Base-by-base conservation (phyloP, 2,113 vertebrate genomes). In the Gadus chalcogrammus region DNA sequence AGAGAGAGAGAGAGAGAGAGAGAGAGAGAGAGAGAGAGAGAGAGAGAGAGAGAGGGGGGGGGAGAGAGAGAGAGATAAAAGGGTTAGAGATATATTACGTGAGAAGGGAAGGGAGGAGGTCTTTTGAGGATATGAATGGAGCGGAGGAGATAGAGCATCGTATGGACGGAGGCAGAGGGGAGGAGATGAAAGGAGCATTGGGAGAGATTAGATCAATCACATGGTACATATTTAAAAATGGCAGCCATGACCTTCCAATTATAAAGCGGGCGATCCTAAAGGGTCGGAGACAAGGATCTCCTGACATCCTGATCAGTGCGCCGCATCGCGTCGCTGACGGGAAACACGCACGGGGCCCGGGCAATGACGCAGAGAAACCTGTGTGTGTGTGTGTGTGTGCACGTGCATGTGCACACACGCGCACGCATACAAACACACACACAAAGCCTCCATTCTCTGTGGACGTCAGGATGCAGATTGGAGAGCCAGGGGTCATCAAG, bases 401-500 rank as follows among this genome's bases (percentile, higher is more conserved):
- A 62, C 61, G 22, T 22, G 24, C 61, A 62, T 24, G 22, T 24
- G n/a, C 64, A 65, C 31, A 42, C 56, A 70, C 15, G 15, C 63
- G 61, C 35, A 71, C 61, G 63, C 72, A 67, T 52, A 70, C 62
- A 66, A 42, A 31, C 66, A 66, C 69, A 62, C 61, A 75, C 18
- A 88, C 82, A 89, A 86, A 71, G 82, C 61, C 59, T 61, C 58
- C 79, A 85, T 85, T 90, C 85, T 88, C 65, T 55, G 56, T 42
- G 55, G 68, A 72, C 67, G 71, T 61, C 72, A 77, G 71, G 67
- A 65, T 73, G 78, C 74, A 69, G 71, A 85, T 77, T 82, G 70
- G 79, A 59, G 73, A 76, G 73, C 4, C 55, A 68, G 28, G 66
- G 82, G 84, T 79, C 75, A 63, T 5, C 65, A 66, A 52, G 64